These are phyloP conservation scores for Acanthiza pusilla DNA, from an alignment of 2,797 vertebrate species.

Conservation along the genomic window DNA sequence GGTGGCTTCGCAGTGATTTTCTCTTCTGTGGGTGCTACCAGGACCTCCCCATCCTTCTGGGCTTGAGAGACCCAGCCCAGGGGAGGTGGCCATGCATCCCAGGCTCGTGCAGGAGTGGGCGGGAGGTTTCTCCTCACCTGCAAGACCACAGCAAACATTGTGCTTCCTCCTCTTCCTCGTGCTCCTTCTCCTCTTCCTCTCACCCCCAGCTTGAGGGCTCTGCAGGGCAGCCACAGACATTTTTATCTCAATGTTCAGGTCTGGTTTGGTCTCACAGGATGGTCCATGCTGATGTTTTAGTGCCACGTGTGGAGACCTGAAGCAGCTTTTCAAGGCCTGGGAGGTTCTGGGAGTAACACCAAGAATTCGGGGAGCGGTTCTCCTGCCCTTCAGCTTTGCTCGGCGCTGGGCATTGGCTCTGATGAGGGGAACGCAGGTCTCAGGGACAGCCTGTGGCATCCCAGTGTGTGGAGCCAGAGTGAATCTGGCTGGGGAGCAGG, in stretches of 20 bases:
- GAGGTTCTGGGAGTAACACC: neutral
- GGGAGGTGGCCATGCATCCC: accelerated
- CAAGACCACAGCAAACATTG: neutral
- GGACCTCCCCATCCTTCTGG: neutral
- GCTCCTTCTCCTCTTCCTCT: neutral
- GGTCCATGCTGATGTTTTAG: neutral
- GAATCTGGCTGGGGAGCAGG: neutral
- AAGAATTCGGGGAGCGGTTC: neutral
- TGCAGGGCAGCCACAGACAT: neutral
- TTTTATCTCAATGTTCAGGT: neutral
- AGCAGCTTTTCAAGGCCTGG: neutral
- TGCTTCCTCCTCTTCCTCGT: neutral
- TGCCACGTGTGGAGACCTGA: neutral
- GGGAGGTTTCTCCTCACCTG: neutral
- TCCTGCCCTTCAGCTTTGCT: neutral
- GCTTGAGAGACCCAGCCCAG: neutral
- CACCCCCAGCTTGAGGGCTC: neutral
- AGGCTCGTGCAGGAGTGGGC: neutral
- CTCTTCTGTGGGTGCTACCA: neutral
- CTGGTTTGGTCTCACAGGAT: accelerated
- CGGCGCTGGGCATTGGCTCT: accelerated
- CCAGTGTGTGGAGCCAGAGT: accelerated
- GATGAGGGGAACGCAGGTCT: accelerated
- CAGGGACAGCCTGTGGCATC: neutral
- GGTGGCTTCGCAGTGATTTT: neutral